Conservation (phyloP, 1,140 invertebrate genomes). For the Aphis craccivora region DNA sequence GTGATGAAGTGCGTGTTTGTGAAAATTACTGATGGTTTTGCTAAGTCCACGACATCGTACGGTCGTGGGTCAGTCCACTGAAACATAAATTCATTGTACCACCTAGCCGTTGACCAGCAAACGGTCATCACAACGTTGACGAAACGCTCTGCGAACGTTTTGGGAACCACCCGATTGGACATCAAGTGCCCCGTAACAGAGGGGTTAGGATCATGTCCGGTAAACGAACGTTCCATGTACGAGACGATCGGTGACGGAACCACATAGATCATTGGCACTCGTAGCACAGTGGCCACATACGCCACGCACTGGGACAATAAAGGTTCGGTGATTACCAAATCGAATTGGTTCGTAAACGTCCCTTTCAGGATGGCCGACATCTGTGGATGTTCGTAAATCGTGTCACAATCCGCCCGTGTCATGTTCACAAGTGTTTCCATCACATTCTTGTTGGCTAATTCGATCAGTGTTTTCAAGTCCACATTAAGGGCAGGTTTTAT, state of each 20-base stretch:
- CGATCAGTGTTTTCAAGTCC: not conserved
- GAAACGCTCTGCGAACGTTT: not conserved
- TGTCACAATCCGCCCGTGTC: not conserved
- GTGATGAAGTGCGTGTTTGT: constrained; percentile 64
- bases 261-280: not conserved
- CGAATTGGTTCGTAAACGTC: not conserved
- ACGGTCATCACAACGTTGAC: not conserved
- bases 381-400: not conserved
- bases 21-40: constrained; percentile 21
- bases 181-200: not conserved
- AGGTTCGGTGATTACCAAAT: not conserved
- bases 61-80: not conserved
- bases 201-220: not conserved
- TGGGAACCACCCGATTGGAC: not conserved
- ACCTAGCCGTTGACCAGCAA: not conserved
- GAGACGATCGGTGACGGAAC: not conserved
- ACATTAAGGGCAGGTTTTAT: no score
- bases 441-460: not conserved
- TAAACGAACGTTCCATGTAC: not conserved
- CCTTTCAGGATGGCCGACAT: not conserved
- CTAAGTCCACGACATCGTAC: not conserved
- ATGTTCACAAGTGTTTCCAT: rapidly evolving
- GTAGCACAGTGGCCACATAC: not conserved
- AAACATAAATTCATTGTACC: not conserved
- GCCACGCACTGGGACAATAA: not conserved